Evolutionary conservation across 2,888 invertebrate genomes (phyloP).

Genomic region (Liodrosophila aerea): DNA sequence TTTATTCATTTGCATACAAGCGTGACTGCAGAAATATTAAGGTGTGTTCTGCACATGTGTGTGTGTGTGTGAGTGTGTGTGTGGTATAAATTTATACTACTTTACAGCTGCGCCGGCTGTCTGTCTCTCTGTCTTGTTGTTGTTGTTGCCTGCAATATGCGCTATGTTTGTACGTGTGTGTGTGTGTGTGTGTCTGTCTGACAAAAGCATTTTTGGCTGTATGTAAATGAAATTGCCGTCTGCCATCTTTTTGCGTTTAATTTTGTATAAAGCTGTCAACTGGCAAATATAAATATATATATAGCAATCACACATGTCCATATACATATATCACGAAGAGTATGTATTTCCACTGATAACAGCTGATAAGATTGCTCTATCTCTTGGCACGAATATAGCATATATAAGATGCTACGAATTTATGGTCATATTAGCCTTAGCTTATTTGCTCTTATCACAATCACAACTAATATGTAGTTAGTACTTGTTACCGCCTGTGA

Average conservation of each 20-base stretch:
- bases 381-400: conserved; percentile 17
- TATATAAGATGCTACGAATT: conserved; percentile 27
- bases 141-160: conserved; percentile 45
- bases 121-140: conserved; percentile 3
- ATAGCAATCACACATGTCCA: too few species aligned
- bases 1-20: too few species aligned
- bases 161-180: conserved; percentile 27
- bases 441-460: conserved; percentile 31
- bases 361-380: conserved; percentile 63
- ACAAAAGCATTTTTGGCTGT: conserved; percentile 46
- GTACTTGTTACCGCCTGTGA: conserved; percentile 42
- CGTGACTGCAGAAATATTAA: conserved; percentile 28
- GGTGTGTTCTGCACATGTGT: conserved; percentile 42
- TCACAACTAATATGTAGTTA: too few species aligned
- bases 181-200: conserved; percentile 18
- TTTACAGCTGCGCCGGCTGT: conserved; percentile 47
- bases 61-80: conserved; percentile 21
- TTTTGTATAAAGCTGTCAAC: conserved; percentile 44
- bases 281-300: conserved; percentile 15
- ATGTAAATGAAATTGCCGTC: conserved; percentile 49
- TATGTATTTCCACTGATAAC: conserved; percentile 42
- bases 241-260: conserved; percentile 54
- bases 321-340: too few species aligned
- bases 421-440: conserved; percentile 37
- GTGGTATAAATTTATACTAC: conserved; percentile 64